Base-by-base conservation (phyloP, 92 coral and sea anemone genomes). In the Montipora capitata region DNA sequence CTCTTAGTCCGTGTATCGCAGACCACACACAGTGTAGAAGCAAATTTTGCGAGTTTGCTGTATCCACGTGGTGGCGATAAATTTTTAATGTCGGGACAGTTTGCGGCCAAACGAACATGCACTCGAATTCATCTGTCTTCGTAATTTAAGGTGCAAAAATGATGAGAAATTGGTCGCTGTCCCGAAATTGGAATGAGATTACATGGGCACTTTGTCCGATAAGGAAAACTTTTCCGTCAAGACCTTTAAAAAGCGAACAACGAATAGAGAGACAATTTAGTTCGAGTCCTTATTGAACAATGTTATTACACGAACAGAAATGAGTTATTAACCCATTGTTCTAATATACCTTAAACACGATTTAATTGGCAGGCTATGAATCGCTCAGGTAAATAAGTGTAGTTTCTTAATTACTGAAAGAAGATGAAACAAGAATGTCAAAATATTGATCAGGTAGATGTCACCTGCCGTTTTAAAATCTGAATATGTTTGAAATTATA, bases 281-380 rank as follows among this genome's bases (percentile, higher is more conserved):
- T 78, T n/a, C 81, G 74, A 70, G 88, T 48, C 68, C 57, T 68
- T 88, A 89, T 91, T 91, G 94, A 81, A 85, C 77, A 88, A 89
- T 84, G 73, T 78, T 84, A 92, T 94, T 92, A 92, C 68, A 57
- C 78, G 87, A 95, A 95, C 95, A 93, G 90, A 88, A 80, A 65
- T 74, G 80, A 71, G 88, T 95, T 95, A 95, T 95, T 94, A 84
- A 81, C 65, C 87, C 51, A 85, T 94, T 95, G 98, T 95, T 86
- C 67, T 68, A 70, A 86, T 85, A 89, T 85, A 77, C 92, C 78
- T 81, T 94, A 95, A 95, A 91, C 87, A 93, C 95, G 93, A 80
- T 95, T 82, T 95, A 95, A 95, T 95, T 95, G 98, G 98, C 92
- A 95, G 94, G 88, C 76, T 81, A 86, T 85, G 91, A 92, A 94